Base-by-base conservation (phyloP, 35 echinoderm and acorn worm genomes). In the Strongylocentrotus purpuratus region DNA sequence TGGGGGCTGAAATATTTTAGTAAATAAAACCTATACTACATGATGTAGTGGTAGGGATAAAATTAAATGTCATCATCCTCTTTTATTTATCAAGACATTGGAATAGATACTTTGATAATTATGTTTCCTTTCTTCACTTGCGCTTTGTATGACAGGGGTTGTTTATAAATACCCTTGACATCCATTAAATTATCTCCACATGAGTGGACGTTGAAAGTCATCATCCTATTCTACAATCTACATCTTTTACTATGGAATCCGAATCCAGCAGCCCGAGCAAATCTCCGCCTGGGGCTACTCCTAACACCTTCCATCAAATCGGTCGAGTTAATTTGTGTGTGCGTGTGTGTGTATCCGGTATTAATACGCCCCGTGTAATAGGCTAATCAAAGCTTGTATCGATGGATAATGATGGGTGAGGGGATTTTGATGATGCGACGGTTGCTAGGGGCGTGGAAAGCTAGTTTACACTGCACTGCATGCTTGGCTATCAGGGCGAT, bases 281-380 rank as follows among this genome's bases (percentile, higher is more conserved):
- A 78, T 78, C 65, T 78, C 65, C 22, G 65, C 65, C 65, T 22
- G 65, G 5, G 65, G 65, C 65, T 28, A 78, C 65, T 28, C 65
- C 65, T n/a, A 22, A 78, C 65, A 78, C 65, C 65, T 78, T 78
- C 65, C 22, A 18, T 78, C 65, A 78, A 78, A 78, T 28, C 65
- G 65, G 65, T 78, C 20, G 65, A 78, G 65, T 78, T 78, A 78
- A 78, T 78, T 78, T 41, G 35, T 41, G 35, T 41, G 35, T 41
- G 35, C 35, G 65, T 78, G 65, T 78, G 65, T 78, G 65, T 78
- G 65, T 78, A 78, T 78, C 65, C 65, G 65, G 65, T 78, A 78
- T 78, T 78, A 78, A 78, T 78, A 78, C 65, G 65, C 65, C 20
- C 20, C 65, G 65, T 78, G 65, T 78, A 78, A 78, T 78, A 78